phyloP scores from a whole-genome alignment of 2,888 invertebrate species.

The Ecdyonurus torrentis region DNA sequence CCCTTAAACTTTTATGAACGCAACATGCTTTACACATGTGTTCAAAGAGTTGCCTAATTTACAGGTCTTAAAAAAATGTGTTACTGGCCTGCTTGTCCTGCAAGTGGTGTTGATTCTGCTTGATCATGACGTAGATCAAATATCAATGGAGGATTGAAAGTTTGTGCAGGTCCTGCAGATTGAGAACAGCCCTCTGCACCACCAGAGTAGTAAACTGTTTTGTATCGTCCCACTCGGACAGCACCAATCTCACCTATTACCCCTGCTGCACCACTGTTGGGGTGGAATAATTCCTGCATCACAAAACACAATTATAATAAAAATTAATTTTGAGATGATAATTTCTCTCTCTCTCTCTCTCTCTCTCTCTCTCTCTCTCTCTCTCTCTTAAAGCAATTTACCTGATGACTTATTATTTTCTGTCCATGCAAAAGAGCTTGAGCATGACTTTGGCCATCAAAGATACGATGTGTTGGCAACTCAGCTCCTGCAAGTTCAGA shows the following conservation, averaged over 20 bases:
- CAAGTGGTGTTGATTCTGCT: slow-evolving; percentile 13
- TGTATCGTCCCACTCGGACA: slow-evolving; percentile 12
- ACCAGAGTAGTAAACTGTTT: slow-evolving; percentile 13
- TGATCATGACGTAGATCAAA: slow-evolving; percentile 16
- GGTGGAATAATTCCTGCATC: slow-evolving; percentile 13
- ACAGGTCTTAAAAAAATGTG: no score
- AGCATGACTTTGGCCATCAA: slow-evolving; percentile 14
- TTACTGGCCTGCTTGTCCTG: no score
- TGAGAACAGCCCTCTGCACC: slow-evolving; percentile 12
- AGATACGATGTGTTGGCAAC: slow-evolving; percentile 11
- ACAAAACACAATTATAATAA: no score
- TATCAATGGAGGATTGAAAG: slow-evolving; percentile 14
- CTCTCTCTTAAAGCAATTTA: no score
- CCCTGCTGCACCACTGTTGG: slow-evolving; percentile 12
- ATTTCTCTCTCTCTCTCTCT: background rate
- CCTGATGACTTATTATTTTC: background rate
- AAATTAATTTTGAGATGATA: background rate
- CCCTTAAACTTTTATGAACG: no score
- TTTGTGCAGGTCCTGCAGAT: slow-evolving; percentile 7
- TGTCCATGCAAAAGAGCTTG: background rate
- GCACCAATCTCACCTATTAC: slow-evolving; percentile 12
- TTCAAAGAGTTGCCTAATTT: no score
- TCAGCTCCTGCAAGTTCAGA: slow-evolving; percentile 11
- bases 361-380: background rate
- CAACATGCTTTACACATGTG: no score